Percentiles rank a stretch among this genome's conserved stretches.
phyloP scores from a whole-genome alignment of 2,888 invertebrate species.

The Andrena flavipes region DNA sequence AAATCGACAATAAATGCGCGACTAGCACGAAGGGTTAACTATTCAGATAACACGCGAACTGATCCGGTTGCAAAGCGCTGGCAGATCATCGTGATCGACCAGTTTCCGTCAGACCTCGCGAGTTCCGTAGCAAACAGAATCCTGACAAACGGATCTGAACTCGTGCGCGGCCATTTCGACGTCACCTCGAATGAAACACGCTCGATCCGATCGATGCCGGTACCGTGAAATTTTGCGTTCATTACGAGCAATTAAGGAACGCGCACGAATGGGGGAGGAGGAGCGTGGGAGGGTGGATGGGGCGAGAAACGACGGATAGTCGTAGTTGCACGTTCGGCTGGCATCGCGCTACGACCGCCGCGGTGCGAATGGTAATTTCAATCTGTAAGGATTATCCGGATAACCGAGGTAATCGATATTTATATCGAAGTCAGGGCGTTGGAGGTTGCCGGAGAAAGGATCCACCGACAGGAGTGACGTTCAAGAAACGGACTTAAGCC shows the following conservation, averaged over 20 bases:
- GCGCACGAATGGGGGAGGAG: constrained; percentile 15
- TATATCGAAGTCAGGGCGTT: constrained; percentile 70
- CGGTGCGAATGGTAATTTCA: constrained; percentile 77
- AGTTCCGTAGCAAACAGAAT: constrained; percentile 3
- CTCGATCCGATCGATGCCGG: constrained; percentile 25
- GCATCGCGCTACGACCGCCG: constrained; percentile 40
- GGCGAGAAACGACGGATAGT: constrained; percentile 39
- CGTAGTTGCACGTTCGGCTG: constrained; percentile 45
- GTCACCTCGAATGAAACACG: constrained; percentile 34
- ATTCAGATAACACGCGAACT: constrained; percentile 19
- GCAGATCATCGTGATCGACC: not conserved
- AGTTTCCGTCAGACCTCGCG: constrained; percentile 1
- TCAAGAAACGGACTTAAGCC: constrained; percentile 64
- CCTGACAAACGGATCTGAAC: not conserved
- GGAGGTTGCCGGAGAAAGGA: constrained; percentile 43
- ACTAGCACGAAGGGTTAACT: constrained; percentile 22
- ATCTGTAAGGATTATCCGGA: constrained; percentile 81
- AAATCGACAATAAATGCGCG: constrained; percentile 44
- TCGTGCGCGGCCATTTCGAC: constrained; percentile 3
- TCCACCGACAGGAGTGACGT: constrained; percentile 48
- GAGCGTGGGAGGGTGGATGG: constrained; percentile 9
- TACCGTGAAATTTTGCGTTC: constrained; percentile 47
- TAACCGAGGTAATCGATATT: constrained; percentile 81
- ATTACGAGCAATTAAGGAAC: constrained; percentile 58
- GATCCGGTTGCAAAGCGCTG: constrained; percentile 7